Evolutionary conservation across 1,140 invertebrate species (phyloP), one percentile per base, ranked within the genome.

Genomic region (Lepidotrigona ventralis): DNA sequence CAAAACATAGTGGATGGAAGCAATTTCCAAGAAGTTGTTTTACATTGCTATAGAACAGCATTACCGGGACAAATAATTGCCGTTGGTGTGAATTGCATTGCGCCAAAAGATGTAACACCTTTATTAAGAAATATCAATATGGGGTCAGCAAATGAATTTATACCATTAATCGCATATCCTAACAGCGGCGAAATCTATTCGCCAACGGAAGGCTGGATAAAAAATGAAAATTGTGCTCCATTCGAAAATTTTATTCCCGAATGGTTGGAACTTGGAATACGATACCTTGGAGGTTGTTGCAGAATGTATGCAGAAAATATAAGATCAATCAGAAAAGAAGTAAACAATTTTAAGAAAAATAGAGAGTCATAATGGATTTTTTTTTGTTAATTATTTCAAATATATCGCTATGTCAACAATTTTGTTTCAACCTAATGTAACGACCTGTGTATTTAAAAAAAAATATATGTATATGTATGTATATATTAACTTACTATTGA

Each of bases 41-140:
- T 95, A 85, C 94, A 92, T 81, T 97, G 96, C 92, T 97, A 96
- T 94, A 94, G 94, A 83, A 93, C 91, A 56, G 95, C 90, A 11
- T 70, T 88, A 5, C 95, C 95, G 6, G 93, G 96, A 26, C 96
- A 97, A 92, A 94, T 98, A 58, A 94, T 97, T 58, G 98, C 96
- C 5, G 95, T 99, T 64, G 98, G 98, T 2, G 95, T 98, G 0
- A 99, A 99, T 93, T 99, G 98, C 93, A 95, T 97, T 5, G 93
- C 95, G 73, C 97, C 97, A 17, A 93, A 93, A 21, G 90, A 95
- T 88, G 95, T 97, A 9, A 88, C 92, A 2, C 91, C 94, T 14
- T 92, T 97, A 29, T 90, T 97, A 33, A 91, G 91, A 56, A 91
- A 92, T 63, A 91, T 96, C 56, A 93, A 94, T 75, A 90, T 89